Base-by-base conservation (phyloP, 2,113 vertebrate genomes). In the Hippoglossus stenolepis region DNA sequence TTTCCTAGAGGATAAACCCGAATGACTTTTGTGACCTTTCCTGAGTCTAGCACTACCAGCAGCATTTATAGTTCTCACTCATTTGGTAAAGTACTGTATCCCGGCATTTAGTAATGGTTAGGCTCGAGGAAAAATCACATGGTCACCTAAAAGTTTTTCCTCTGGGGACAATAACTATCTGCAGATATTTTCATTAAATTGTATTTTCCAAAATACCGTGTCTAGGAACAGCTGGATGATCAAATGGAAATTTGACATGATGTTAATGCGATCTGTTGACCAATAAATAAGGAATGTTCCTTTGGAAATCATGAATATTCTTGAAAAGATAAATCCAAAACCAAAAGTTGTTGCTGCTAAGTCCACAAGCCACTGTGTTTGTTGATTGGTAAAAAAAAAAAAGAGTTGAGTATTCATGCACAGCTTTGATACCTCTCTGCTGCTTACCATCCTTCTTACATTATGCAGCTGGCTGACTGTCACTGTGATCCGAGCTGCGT, bases 381-480 rank as follows among this genome's bases (percentile, higher is more conserved):
- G 67, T 24, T 53, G 4, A 79, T 70, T n/a, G 51, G 24, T 5
- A 6, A 31, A 31, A 28, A 28, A 60, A 35, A 18, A 62, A 56
- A 49, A 23, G 51, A 59, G 58, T 53, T 60, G 21, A 70, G 64
- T 1, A 38, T 67, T 77, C 58, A 62, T 59, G 28, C 23, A 53
- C 26, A 60, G 79, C 77, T 69, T 62, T 75, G 72, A 70, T 87
- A 71, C 43, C 43, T 57, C 65, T 77, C 43, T 47, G 68, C 79
- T 65, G 70, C 71, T 65, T 31, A 28, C 54, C 58, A 23, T 72
- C 40, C 76, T 65, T 82, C 71, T 60, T 67, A 73, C 78, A 74
- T 47, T 68, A 80, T 80, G 69, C 83, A 86, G 87, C 84, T 77
- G 78, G 68, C 51, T 73, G 65, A 24, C 14, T 80, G 78, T 63